Conservation (phyloP, 2,888 invertebrate genomes). For the Cephus nigrinus region DNA sequence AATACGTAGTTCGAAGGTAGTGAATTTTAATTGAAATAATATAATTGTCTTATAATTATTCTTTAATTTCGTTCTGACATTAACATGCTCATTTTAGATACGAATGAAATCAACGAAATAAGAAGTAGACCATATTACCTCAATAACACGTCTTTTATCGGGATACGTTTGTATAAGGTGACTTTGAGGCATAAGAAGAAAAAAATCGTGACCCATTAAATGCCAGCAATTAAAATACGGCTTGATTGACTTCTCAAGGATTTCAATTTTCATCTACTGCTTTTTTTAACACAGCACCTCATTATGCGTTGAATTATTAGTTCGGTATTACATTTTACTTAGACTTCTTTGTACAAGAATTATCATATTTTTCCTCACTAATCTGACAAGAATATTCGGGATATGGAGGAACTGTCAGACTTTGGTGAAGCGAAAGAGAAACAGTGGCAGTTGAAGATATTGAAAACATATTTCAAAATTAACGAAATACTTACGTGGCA, state of each 20-base stretch:
- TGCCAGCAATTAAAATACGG: neutral
- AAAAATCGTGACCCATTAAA: neutral
- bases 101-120: neutral
- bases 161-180: neutral
- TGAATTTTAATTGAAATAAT: neutral
- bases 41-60: neutral
- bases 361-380: no score
- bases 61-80: neutral
- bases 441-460: neutral
- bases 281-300: neutral
- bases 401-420: neutral
- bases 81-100: neutral
- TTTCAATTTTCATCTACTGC: neutral
- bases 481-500: conserved; percentile 42
- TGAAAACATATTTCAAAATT: neutral
- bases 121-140: neutral
- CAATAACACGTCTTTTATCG: neutral
- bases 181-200: neutral
- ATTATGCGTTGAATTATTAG: neutral
- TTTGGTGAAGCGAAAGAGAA: neutral
- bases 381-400: neutral
- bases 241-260: neutral
- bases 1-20: neutral
- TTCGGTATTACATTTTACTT: neutral
- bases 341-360: neutral